Evolutionary conservation across 2,888 invertebrate genomes (phyloP), one percentile per base, ranked within the genome.

Genomic region (Trachelus troglodyta): DNA sequence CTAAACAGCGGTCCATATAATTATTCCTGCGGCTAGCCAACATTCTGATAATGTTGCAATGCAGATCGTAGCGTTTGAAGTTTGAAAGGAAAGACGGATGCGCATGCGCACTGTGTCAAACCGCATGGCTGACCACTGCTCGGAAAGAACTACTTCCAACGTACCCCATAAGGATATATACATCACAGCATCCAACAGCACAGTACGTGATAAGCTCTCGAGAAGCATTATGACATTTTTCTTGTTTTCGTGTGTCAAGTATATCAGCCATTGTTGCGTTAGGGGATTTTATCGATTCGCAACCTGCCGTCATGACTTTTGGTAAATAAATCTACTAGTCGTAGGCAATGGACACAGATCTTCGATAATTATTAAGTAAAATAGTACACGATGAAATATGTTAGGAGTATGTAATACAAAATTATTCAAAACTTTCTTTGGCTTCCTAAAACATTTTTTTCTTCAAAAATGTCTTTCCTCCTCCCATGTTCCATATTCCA

Each of bases 11-110:
- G 84, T 85, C 81, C 34, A 71, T 71, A 71, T 71, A 83, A 88
- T 88, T 89, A 88, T 87, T 87, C 85, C 84, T 86, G 87, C 82
- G 87, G 87, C 82, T 82, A 81, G 82, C 79, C 85, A 84, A 85
- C 85, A 83, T 86, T 86, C 86, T 87, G 87, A 89, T 89, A 89
- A 89, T 86, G 86, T 85, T 87, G 84, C 85, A 87, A 87, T 88
- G 86, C 79, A 78, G 79, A 81, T 83, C 79, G 79, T 81, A 79
- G 81, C 82, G 84, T 83, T 84, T 82, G 83, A 79, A 82, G 85
- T 83, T 83, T 82, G 80, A 81, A 81, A 80, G 79, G 79, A 35
- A 69, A 68, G 71, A 77, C 77, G 81, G 81, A 76, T 78, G 83
- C 83, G 85, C 85, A 77, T 74, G 76, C 79, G 83, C 79, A 79